A percentile compares a stretch with the other conserved stretches of the same genome.
Evolutionary conservation across 2,113 vertebrate genomes (phyloP).

Genomic region (Riparia riparia): DNA sequence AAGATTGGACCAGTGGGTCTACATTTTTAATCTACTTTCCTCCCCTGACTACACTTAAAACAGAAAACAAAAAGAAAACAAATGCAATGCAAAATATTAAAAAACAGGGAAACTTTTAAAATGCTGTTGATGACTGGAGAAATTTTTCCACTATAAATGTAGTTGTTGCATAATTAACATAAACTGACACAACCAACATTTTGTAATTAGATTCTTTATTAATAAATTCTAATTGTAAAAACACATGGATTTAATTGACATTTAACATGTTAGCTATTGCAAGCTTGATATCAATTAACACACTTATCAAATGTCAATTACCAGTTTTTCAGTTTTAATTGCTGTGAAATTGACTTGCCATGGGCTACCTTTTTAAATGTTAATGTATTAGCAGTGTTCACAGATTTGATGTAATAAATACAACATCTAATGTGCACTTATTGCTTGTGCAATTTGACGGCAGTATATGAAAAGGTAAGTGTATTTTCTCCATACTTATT

Average conservation of each 20-base stretch:
- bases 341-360: constrained; percentile 76
- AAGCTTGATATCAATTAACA: constrained; percentile 77
- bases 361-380: constrained; percentile 70
- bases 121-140: neutral
- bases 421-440: constrained; percentile 35
- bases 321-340: constrained; percentile 73
- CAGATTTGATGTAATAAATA: constrained; percentile 62
- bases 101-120: neutral
- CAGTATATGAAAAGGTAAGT: constrained; percentile 10
- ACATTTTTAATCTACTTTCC: neutral
- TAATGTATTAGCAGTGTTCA: constrained; percentile 66
- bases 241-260: constrained; percentile 74
- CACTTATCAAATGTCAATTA: constrained; percentile 77
- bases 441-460: constrained; percentile 30
- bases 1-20: neutral
- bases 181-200: constrained; percentile 49
- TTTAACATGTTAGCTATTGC: constrained; percentile 71
- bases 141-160: neutral
- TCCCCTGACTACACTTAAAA: neutral
- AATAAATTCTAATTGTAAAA: constrained; percentile 74
- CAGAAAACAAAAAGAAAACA: neutral
- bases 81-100: neutral
- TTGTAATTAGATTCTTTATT: constrained; percentile 74
- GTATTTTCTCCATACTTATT: constrained; percentile 35
- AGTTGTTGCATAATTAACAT: constrained; percentile 54